Conservation (phyloP, 92 coral and sea anemone species). For the Porites rus region DNA sequence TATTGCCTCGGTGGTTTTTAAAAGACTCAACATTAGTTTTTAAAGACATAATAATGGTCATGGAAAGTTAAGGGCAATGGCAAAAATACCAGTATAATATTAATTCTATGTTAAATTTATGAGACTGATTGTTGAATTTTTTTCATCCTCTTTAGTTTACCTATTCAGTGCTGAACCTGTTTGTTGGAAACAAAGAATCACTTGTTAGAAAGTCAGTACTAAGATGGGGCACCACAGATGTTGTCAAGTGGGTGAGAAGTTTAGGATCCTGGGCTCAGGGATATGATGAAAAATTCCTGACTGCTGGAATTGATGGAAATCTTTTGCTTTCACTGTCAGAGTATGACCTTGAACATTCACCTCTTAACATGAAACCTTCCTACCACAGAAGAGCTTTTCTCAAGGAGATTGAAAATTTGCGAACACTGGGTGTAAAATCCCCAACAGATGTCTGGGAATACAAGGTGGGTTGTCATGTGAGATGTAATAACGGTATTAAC, state of each 20-base stretch:
- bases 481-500: not conserved
- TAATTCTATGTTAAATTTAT: not conserved
- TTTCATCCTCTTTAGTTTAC: slow-evolving; percentile 48
- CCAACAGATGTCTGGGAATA: slow-evolving; percentile 95
- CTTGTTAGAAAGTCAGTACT: slow-evolving; percentile 75
- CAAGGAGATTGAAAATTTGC: slow-evolving; percentile 73
- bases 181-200: slow-evolving; percentile 56
- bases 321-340: slow-evolving; percentile 78
- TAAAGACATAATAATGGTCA: too few relatives aligned
- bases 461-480: slow-evolving; percentile 62
- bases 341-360: slow-evolving; percentile 68
- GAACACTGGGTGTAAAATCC: slow-evolving; percentile 70
- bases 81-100: too few relatives aligned
- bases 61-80: too few relatives aligned
- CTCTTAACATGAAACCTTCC: slow-evolving; percentile 60
- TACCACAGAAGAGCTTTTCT: slow-evolving; percentile 75
- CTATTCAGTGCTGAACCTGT: slow-evolving; percentile 68
- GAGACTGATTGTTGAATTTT: not conserved
- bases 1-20: too few relatives aligned
- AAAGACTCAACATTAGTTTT: too few relatives aligned
- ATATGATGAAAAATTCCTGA: slow-evolving; percentile 68
- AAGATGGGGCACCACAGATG: slow-evolving; percentile 78
- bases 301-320: slow-evolving; percentile 82
- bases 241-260: slow-evolving; percentile 78
- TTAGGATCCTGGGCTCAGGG: slow-evolving; percentile 82